A percentile compares a stretch with the other conserved stretches of the same genome.
phyloP scores from a whole-genome alignment of 2,888 invertebrate genomes.

The Psylliodes chrysocephalus region DNA sequence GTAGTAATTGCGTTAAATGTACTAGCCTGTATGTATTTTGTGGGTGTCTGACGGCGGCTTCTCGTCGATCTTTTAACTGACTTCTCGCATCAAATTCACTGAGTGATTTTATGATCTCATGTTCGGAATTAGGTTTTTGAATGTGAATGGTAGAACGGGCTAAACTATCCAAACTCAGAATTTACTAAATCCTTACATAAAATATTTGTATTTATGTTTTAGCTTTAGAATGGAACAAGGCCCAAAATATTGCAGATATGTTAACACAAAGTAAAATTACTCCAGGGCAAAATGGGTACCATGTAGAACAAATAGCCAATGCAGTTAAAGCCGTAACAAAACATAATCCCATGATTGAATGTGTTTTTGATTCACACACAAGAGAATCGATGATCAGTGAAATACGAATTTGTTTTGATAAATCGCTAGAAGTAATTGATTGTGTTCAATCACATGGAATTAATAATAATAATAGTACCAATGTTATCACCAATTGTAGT shows the following conservation, averaged over 20 bases:
- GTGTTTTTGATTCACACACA: constrained; percentile 69
- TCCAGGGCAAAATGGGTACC: constrained; percentile 67
- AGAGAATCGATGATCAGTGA: constrained; percentile 73
- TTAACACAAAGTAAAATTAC: constrained; percentile 68
- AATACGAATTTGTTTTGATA: constrained; percentile 80
- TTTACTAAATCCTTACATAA: too few relatives aligned
- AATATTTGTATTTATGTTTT: background rate
- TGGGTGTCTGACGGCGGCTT: too few relatives aligned
- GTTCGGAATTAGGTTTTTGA: too few relatives aligned
- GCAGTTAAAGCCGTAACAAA: constrained; percentile 68
- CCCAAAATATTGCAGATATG: constrained; percentile 72
- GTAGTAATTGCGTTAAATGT: too few relatives aligned
- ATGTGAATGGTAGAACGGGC: too few relatives aligned
- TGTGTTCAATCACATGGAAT: constrained; percentile 70
- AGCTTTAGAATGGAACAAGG: constrained; percentile 71
- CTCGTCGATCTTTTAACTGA: too few relatives aligned
- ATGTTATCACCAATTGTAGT: constrained; percentile 71
- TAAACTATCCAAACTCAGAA: too few relatives aligned
- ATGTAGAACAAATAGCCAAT: constrained; percentile 65
- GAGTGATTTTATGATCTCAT: too few relatives aligned
- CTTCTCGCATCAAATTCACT: too few relatives aligned
- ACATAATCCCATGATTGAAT: constrained; percentile 73
- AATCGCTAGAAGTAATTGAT: constrained; percentile 70
- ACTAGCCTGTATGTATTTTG: too few relatives aligned
- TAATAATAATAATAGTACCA: constrained; percentile 51